Base-by-base conservation (phyloP, 2,888 invertebrate genomes). In the Callyntrura sp. region DNA sequence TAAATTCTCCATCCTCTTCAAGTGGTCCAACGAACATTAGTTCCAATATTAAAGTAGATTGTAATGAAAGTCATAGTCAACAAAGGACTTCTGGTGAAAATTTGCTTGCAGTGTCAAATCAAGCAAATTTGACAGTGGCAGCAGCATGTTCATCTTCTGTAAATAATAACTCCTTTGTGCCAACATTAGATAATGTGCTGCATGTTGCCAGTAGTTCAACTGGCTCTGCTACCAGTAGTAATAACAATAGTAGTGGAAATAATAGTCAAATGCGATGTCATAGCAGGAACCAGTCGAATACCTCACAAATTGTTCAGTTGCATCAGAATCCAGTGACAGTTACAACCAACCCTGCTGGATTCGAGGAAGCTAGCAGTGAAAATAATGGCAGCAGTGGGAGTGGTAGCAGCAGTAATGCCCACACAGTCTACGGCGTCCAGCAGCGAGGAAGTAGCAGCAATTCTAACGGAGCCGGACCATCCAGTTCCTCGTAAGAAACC, bases 261-360 rank as follows among this genome's bases (percentile, higher is more conserved):
- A 65, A 55, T 87, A 62, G 86, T 76, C 73, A 57, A 25, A 65
- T 65, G 9, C 25, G 65, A 73, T 25, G 76, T 86, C 90, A 90
- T 51, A 83, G 90, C 60, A 62, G 90, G 55, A 90, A 83, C 68
- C 90, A 90, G 87, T 90, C 90, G 62, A 87, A 68, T 84, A 90
- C 78, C 76, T 90, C 90, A 57, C 89, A 90, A 90, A 81, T 73
- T 48, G 81, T 90, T 73, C 89, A 90, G 70, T 81, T 90, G 48
- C 89, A 90, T 81, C 89, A 90, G 68, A 90, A 70, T 43, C 89
- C 89, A 20, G 90, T 91, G 79, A 89, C 91, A 78, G 57, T 91
- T 82, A 78, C 87, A 43, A 62, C 91, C 45, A 86, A 89, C 73
- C 81, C 90, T 25, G 65, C 83, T 20, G 90, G 87, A 84, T 90